Percentiles rank a stretch among this genome's conserved stretches.
phyloP scores from a whole-genome alignment of 2,113 vertebrate genomes.

The Acrocephalus arundinaceus region DNA sequence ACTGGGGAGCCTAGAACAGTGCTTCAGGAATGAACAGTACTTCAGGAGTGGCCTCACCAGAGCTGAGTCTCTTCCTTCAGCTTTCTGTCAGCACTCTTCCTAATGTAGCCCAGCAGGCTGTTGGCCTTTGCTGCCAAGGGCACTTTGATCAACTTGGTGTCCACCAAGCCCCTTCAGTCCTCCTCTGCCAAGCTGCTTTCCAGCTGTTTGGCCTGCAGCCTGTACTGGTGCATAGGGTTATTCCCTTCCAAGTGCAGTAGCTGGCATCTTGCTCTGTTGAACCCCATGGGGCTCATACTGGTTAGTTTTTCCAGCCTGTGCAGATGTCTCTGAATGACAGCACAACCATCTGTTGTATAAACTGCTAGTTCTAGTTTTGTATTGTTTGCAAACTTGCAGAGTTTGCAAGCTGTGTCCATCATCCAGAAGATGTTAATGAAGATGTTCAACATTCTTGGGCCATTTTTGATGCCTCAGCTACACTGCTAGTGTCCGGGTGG shows the following conservation, averaged over 20 bases:
- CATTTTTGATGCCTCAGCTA: accelerated
- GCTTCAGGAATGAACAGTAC: background rate
- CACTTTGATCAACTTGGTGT: background rate
- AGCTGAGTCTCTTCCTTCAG: background rate
- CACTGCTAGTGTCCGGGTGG: background rate
- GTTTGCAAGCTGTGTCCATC: background rate
- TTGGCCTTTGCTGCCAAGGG: background rate
- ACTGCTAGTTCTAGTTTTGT: background rate
- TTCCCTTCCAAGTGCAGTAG: background rate
- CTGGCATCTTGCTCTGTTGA: background rate
- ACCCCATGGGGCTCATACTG: background rate
- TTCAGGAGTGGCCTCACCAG: background rate
- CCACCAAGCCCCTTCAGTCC: background rate
- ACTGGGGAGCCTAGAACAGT: background rate
- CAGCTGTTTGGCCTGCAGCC: background rate
- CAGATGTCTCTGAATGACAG: background rate
- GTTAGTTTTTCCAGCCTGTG: background rate
- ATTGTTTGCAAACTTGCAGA: background rate
- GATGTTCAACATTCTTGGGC: background rate
- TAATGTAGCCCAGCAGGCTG: background rate
- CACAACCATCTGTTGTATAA: background rate
- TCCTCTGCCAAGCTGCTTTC: background rate
- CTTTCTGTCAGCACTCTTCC: background rate
- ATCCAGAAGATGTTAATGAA: background rate
- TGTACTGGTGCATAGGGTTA: background rate